phyloP scores from a whole-genome alignment of 2,888 invertebrate species.

The Archaeoteleia sp. region DNA sequence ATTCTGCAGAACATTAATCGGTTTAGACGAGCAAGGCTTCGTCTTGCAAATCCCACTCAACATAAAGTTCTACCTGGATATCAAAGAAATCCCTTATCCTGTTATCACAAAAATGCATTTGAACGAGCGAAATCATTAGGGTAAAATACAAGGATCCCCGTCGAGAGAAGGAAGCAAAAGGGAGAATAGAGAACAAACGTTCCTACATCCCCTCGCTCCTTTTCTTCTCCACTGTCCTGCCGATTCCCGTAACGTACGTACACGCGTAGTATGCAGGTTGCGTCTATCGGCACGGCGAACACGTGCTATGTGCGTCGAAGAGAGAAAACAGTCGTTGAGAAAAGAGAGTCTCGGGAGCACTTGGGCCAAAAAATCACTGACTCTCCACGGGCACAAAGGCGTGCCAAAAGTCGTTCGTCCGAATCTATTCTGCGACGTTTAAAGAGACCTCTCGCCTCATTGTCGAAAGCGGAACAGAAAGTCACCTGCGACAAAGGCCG shows the following conservation, averaged over 20 bases:
- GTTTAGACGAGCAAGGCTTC: too few species aligned
- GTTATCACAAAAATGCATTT: constrained; percentile 15
- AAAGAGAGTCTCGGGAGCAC: constrained; percentile 49
- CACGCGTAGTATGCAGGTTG: constrained; percentile 45
- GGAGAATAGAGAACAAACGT: constrained; percentile 24
- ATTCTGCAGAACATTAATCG: too few species aligned
- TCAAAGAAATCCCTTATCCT: constrained; percentile 14
- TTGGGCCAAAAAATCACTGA: constrained; percentile 62
- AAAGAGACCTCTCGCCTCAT: constrained; percentile 41
- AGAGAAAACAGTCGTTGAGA: constrained; percentile 71
- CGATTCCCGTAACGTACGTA: constrained; percentile 43
- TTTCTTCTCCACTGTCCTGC: constrained; percentile 20
- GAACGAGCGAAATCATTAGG: constrained; percentile 44
- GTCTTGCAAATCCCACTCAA: too few species aligned
- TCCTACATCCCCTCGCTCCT: constrained; percentile 16
- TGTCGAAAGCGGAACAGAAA: constrained; percentile 59
- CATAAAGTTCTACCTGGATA: too few species aligned
- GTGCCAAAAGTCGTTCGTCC: constrained; percentile 30
- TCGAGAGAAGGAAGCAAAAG: constrained; percentile 27
- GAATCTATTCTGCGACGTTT: constrained; percentile 59
- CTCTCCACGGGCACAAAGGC: constrained; percentile 54
- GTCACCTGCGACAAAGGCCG: constrained; percentile 67
- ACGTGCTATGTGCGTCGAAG: constrained; percentile 70
- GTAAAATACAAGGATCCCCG: constrained; percentile 50
- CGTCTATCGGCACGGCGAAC: constrained; percentile 46